Evolutionary conservation across 2,113 vertebrate species (phyloP).

Genomic region (Archocentrus centrarchus): DNA sequence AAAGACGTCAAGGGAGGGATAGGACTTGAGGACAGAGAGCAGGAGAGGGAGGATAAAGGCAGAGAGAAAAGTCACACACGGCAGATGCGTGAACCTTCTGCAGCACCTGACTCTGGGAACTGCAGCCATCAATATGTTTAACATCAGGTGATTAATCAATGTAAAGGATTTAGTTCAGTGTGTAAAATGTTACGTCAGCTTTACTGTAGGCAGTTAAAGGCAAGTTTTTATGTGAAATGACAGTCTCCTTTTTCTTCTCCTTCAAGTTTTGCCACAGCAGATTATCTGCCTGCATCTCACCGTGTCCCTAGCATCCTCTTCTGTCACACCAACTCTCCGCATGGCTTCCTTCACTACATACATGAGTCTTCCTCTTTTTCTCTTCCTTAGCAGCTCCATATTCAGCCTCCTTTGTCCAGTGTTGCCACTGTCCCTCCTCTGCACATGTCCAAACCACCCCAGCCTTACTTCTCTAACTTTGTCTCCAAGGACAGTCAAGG

Average conservation of each 20-base stretch:
- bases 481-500: background rate
- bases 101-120: slow-evolving; percentile 1
- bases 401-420: background rate
- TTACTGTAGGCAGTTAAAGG: background rate
- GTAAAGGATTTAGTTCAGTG: background rate
- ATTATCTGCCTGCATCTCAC: background rate
- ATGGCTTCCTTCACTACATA: background rate
- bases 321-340: background rate
- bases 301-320: background rate
- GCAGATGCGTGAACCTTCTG: background rate
- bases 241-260: background rate
- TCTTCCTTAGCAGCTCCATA: background rate
- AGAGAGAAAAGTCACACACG: background rate
- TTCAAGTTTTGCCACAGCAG: background rate
- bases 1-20: slow-evolving; percentile 24
- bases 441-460: background rate
- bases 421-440: background rate
- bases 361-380: background rate
- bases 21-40: background rate
- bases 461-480: background rate
- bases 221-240: background rate
- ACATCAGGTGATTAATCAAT: slow-evolving; percentile 31
- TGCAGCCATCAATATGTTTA: slow-evolving; percentile 34
- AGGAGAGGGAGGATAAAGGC: background rate
- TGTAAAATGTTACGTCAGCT: slow-evolving; percentile 3